phyloP scores from a whole-genome alignment of 2,888 invertebrate species.

The Xestia ashworthii region DNA sequence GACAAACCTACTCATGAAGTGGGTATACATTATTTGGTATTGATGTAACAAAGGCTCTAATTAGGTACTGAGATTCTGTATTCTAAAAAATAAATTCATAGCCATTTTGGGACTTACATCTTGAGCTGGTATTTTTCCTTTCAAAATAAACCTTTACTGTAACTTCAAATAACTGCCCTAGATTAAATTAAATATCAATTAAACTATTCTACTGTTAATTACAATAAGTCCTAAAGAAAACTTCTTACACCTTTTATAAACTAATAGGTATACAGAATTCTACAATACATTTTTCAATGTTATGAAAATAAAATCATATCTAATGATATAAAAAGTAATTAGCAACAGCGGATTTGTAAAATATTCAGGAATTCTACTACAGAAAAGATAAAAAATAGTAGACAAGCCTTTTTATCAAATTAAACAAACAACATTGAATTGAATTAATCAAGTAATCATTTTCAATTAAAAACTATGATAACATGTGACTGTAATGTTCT shows the following conservation, averaged over 20 bases:
- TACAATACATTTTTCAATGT: slow-evolving; percentile 7
- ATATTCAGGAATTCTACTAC: neutral
- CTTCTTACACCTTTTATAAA: neutral
- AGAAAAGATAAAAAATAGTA: slow-evolving; percentile 26
- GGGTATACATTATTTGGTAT: slow-evolving; percentile 32
- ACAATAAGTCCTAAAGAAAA: neutral
- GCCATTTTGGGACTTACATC: slow-evolving; percentile 9
- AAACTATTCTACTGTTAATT: neutral
- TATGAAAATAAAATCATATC: slow-evolving; percentile 12
- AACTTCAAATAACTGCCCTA: neutral
- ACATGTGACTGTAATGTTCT: slow-evolving; percentile 40
- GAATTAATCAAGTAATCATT: slow-evolving; percentile 47
- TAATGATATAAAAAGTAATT: slow-evolving; percentile 17
- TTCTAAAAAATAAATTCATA: slow-evolving; percentile 18
- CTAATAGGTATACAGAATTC: neutral
- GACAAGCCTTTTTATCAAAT: slow-evolving; percentile 20
- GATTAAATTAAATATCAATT: neutral
- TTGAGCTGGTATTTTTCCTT: slow-evolving; percentile 27
- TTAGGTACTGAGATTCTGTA: slow-evolving; percentile 7
- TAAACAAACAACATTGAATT: slow-evolving; percentile 29
- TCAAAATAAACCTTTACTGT: neutral
- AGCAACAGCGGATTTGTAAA: slow-evolving; percentile 19
- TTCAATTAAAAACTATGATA: slow-evolving; percentile 40
- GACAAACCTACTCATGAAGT: slow-evolving; percentile 24
- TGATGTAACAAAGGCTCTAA: slow-evolving; percentile 24